Evolutionary conservation across 2,113 vertebrate genomes (phyloP).

Genomic region (Podarcis cretensis): DNA sequence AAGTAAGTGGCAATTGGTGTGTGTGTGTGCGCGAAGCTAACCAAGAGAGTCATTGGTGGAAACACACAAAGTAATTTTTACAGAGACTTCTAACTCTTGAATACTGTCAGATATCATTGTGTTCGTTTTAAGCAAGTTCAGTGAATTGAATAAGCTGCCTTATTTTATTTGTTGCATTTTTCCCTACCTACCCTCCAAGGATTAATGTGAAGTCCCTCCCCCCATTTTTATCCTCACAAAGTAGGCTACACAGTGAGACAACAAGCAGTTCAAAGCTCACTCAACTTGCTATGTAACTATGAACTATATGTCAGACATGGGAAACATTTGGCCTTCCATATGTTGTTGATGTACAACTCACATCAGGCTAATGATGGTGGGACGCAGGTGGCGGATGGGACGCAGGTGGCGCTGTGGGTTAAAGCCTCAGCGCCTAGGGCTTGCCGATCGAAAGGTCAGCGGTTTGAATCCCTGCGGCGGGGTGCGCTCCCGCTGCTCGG

Average conservation of each 20-base stretch:
- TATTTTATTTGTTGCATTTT: background rate
- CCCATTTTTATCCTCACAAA: background rate
- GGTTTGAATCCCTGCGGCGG: too few relatives aligned
- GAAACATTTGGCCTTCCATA: too few relatives aligned
- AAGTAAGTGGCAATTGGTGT: constrained; percentile 34
- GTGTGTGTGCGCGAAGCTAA: background rate
- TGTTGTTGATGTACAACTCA: too few relatives aligned
- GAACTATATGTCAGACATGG: too few relatives aligned
- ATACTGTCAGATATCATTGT: background rate
- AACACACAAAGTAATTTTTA: background rate
- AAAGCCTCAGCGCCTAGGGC: too few relatives aligned
- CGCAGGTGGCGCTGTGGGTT: too few relatives aligned
- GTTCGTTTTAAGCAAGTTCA: background rate
- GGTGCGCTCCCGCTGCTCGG: too few relatives aligned
- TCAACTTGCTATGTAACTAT: background rate
- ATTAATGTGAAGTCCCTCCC: too few relatives aligned
- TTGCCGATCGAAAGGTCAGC: too few relatives aligned
- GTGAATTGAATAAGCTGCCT: background rate
- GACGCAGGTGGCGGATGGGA: too few relatives aligned
- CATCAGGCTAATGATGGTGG: too few relatives aligned
- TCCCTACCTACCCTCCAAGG: background rate
- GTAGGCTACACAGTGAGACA: background rate
- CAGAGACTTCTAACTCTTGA: background rate
- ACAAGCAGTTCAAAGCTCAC: too few relatives aligned
- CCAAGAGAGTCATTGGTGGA: background rate